A percentile compares a stretch with the other conserved stretches of the same genome.
phyloP scores from a whole-genome alignment of 2,113 vertebrate species.

The Mesembrinibis cayennensis region DNA sequence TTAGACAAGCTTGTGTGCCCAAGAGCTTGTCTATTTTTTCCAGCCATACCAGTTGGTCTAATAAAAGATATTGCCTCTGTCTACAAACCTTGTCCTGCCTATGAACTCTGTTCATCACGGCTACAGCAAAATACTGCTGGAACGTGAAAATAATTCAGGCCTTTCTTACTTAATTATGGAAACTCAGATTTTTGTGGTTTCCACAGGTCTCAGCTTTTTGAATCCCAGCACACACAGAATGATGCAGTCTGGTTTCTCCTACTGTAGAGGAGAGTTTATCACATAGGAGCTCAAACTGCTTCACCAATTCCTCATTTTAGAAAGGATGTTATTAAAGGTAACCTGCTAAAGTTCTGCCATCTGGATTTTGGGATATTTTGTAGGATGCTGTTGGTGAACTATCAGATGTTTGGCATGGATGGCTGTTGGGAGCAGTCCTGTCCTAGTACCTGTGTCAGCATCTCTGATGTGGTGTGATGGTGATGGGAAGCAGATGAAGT shows the following conservation, averaged over 20 bases:
- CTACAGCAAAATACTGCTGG: neutral
- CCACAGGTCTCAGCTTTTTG: neutral
- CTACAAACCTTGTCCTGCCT: neutral
- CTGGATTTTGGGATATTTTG: neutral
- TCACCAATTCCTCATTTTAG: neutral
- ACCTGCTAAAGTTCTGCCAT: neutral
- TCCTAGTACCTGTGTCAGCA: neutral
- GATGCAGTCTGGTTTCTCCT: neutral
- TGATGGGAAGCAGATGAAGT: neutral
- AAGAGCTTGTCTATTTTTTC: slow-evolving; percentile 11
- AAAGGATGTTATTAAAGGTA: neutral
- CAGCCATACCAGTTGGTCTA: slow-evolving; percentile 3
- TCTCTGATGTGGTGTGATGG: neutral
- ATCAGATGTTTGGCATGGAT: neutral
- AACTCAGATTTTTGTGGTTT: neutral
- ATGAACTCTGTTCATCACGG: neutral
- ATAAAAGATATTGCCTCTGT: slow-evolving; percentile 19
- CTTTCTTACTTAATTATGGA: neutral
- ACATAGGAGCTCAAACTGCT: neutral
- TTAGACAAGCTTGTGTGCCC: neutral
- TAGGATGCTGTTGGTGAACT: neutral
- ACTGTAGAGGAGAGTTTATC: neutral
- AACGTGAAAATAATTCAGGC: neutral
- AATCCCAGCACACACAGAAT: neutral
- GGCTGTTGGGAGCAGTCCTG: neutral